Conservation (phyloP, 2,797 vertebrate genomes). For the Smutsia gigantea region DNA sequence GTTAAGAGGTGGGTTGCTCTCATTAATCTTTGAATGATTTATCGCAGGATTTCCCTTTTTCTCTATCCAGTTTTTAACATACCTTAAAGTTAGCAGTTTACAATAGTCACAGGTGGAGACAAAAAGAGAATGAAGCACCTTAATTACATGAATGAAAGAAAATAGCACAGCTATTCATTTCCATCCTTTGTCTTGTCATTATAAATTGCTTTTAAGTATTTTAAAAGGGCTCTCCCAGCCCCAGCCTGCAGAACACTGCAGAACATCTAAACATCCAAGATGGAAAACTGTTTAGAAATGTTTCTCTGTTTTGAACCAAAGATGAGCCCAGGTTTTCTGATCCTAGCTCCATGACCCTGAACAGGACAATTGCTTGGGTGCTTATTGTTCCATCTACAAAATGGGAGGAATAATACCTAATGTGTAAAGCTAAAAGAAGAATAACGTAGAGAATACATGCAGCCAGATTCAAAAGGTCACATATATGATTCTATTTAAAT, state of each 20-base stretch:
- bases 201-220: background rate
- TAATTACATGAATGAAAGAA: background rate
- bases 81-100: background rate
- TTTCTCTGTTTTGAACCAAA: background rate
- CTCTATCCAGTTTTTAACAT: background rate
- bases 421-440: background rate
- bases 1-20: background rate
- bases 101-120: background rate
- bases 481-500: fast-evolving
- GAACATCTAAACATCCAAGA: background rate
- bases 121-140: background rate
- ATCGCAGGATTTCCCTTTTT: constrained; percentile 18
- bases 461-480: background rate
- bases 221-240: background rate
- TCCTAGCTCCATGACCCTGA: background rate
- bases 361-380: background rate
- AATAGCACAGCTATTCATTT: background rate
- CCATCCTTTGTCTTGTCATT: background rate
- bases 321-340: background rate
- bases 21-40: background rate
- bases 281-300: background rate
- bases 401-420: background rate
- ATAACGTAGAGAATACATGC: fast-evolving
- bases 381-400: background rate
- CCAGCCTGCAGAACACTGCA: background rate